These are phyloP conservation scores for Sminthopsis crassicaudata DNA, from an alignment of 2,113 vertebrate species.

Conservation along the genomic window DNA sequence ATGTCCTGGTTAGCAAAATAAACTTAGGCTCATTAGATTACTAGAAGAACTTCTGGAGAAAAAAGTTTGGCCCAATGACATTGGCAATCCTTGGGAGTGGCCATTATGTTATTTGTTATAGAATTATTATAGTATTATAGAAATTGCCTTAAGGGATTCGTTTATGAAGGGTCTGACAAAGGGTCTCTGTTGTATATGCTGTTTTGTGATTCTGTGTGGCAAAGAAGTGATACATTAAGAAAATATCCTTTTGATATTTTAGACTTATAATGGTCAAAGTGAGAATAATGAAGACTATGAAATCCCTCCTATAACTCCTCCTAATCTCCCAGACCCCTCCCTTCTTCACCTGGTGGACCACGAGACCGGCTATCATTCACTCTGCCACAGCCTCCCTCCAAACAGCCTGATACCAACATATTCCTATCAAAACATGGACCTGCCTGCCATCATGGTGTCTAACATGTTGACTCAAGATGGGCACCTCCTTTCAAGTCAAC, in stretches of 20 bases:
- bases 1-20: not conserved
- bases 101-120: not conserved
- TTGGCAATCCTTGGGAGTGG: not conserved
- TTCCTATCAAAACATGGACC: slow-evolving; percentile 95
- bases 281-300: slow-evolving; percentile 96
- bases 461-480: slow-evolving; percentile 98
- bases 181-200: not conserved
- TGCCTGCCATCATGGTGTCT: slow-evolving; percentile 98
- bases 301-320: slow-evolving; percentile 98
- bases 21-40: not conserved
- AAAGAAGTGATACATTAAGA: not conserved
- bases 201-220: fast-evolving
- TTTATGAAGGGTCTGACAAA: not conserved
- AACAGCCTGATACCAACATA: slow-evolving; percentile 97
- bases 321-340: slow-evolving; percentile 95
- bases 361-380: slow-evolving; percentile 92
- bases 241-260: slow-evolving; percentile 72
- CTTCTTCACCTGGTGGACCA: slow-evolving; percentile 98
- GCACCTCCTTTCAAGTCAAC: slow-evolving; percentile 96
- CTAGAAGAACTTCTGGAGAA: not conserved
- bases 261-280: slow-evolving; percentile 93
- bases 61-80: not conserved
- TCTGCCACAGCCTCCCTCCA: slow-evolving; percentile 95
- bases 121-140: not conserved
- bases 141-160: not conserved